Conservation (phyloP, 2,888 invertebrate species). For the Operophtera brumata region DNA sequence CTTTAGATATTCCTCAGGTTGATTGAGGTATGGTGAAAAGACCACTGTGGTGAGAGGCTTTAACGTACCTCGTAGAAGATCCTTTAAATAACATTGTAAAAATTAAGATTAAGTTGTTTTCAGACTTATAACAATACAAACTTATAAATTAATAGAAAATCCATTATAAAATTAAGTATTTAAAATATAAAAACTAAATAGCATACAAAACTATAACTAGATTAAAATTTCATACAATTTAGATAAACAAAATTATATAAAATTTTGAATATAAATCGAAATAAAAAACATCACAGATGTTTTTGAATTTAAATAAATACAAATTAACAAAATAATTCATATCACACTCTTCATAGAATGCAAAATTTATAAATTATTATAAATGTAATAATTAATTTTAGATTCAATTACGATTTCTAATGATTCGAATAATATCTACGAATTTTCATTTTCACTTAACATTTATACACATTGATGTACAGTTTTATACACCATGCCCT, state of each 20-base stretch:
- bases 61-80: background rate
- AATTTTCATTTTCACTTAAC: background rate
- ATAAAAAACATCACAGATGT: constrained; percentile 17
- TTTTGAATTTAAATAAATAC: background rate
- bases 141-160: constrained; percentile 8
- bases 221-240: background rate
- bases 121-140: constrained; percentile 19
- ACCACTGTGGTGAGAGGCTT: too few species aligned
- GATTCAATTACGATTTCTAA: background rate
- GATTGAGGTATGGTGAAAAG: too few species aligned
- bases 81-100: background rate
- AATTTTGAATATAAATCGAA: background rate
- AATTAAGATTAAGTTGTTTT: background rate
- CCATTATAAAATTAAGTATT: background rate
- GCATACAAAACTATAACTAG: background rate
- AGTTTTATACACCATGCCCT: background rate
- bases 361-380: background rate
- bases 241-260: background rate
- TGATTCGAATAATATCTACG: background rate
- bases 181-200: background rate
- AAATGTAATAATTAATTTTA: background rate
- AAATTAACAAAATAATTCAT: background rate
- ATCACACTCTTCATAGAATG: background rate
- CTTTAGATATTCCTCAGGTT: too few species aligned
- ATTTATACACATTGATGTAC: constrained; percentile 2